Conservation (phyloP, 2,888 invertebrate genomes). For the Stenotaenia linearis region DNA sequence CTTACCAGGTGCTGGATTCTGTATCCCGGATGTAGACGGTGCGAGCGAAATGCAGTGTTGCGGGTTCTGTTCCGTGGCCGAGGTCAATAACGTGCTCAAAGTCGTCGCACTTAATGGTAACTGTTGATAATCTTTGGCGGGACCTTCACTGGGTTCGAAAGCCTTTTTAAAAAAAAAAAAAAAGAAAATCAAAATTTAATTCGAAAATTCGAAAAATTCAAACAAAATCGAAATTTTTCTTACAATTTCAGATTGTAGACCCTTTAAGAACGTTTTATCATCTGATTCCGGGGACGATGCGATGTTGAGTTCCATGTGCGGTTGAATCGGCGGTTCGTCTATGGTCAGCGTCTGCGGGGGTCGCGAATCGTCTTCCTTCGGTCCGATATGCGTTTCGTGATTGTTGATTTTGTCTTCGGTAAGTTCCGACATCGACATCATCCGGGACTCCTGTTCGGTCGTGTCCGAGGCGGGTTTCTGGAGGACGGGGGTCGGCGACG, state of each 20-base stretch:
- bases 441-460: neutral
- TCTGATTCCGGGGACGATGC: neutral
- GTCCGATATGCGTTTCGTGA: neutral
- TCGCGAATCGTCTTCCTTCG: neutral
- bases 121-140: slow-evolving; percentile 3
- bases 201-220: neutral
- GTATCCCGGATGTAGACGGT: neutral
- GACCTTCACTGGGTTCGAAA: neutral
- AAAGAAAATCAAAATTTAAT: neutral
- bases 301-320: neutral
- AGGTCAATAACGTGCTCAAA: neutral
- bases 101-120: neutral
- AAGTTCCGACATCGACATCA: neutral
- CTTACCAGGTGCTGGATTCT: neutral
- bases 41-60: neutral
- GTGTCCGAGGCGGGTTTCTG: neutral
- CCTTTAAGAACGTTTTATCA: neutral
- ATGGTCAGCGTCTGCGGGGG: neutral
- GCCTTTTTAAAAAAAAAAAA: neutral
- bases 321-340: neutral
- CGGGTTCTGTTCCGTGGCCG: neutral
- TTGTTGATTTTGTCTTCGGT: neutral
- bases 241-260: neutral
- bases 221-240: neutral
- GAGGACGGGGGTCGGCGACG: neutral